Conservation (phyloP, 1,140 invertebrate genomes). For the Berghia stephanieae region DNA sequence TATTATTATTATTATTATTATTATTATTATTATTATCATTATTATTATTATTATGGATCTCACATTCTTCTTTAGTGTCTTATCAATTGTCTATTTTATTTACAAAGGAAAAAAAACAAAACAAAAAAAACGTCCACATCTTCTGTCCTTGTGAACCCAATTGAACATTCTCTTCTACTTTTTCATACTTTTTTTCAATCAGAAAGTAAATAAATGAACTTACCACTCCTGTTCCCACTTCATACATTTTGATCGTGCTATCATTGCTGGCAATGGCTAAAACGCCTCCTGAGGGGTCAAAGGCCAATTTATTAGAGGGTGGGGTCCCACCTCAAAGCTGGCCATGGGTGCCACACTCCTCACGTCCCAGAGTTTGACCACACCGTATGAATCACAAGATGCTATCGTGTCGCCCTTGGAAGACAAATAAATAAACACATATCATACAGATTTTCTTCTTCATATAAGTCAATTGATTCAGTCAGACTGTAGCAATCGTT, state of each 20-base stretch:
- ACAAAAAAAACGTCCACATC: not conserved
- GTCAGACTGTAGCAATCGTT: too few species aligned
- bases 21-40: too few species aligned
- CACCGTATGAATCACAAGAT: conserved; percentile 67
- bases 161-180: not conserved
- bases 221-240: conserved; percentile 62
- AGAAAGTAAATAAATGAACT: conserved; percentile 18
- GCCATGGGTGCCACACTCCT: conserved; percentile 59
- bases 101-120: not conserved
- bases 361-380: conserved; percentile 67
- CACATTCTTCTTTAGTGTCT: not conserved
- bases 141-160: not conserved
- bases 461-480: too few species aligned
- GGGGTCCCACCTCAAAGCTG: conserved; percentile 63
- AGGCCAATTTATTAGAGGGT: conserved; percentile 64
- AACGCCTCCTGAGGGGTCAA: conserved; percentile 63
- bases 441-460: too few species aligned
- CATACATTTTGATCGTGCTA: conserved; percentile 64
- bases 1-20: too few species aligned
- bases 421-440: conserved; percentile 23
- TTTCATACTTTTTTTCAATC: not conserved
- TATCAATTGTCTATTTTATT: not conserved
- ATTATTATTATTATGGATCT: too few species aligned
- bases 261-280: conserved; percentile 64
- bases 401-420: conserved; percentile 64